Conservation (phyloP, 2,888 invertebrate species). For the Thymelicus lineola region DNA sequence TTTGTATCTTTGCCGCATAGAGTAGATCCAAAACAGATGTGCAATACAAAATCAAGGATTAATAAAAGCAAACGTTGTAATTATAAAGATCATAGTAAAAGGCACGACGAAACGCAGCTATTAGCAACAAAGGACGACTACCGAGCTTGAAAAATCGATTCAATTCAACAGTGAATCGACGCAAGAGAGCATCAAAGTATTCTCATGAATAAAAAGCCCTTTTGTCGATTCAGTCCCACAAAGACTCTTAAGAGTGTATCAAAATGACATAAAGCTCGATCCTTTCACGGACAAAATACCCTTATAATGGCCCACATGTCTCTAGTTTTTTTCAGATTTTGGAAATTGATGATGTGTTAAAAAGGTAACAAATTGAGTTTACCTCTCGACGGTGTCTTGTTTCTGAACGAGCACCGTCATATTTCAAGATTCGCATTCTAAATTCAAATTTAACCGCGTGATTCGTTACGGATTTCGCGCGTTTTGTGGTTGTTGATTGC, state of each 20-base stretch:
- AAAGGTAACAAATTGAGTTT: slow-evolving; percentile 76
- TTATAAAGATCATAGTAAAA: slow-evolving; percentile 64
- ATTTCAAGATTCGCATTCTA: slow-evolving; percentile 67
- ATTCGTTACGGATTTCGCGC: slow-evolving; percentile 58
- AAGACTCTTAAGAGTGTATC: slow-evolving; percentile 80
- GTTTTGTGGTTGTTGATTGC: slow-evolving; percentile 48
- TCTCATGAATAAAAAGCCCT: slow-evolving; percentile 72
- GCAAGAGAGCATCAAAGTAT: slow-evolving; percentile 61
- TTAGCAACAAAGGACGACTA: slow-evolving; percentile 78
- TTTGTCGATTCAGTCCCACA: slow-evolving; percentile 69
- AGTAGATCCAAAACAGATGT: slow-evolving; percentile 28
- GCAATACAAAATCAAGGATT: slow-evolving; percentile 41
- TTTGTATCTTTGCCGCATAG: slow-evolving; percentile 1
- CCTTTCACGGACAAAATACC: slow-evolving; percentile 72
- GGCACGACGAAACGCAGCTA: slow-evolving; percentile 63
- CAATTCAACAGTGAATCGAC: slow-evolving; percentile 76
- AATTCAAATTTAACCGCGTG: slow-evolving; percentile 58
- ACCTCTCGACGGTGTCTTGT: slow-evolving; percentile 57
- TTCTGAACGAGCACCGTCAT: slow-evolving; percentile 62
- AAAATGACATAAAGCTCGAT: slow-evolving; percentile 83
- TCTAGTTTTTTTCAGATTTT: slow-evolving; percentile 64
- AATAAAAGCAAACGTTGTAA: slow-evolving; percentile 62
- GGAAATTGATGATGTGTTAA: slow-evolving; percentile 83
- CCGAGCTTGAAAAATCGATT: slow-evolving; percentile 83
- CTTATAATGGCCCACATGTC: slow-evolving; percentile 78